Percentiles rank a stretch among this genome's conserved stretches.
Evolutionary conservation across 2,888 invertebrate genomes (phyloP).

Genomic region (Mythimna loreyi): DNA sequence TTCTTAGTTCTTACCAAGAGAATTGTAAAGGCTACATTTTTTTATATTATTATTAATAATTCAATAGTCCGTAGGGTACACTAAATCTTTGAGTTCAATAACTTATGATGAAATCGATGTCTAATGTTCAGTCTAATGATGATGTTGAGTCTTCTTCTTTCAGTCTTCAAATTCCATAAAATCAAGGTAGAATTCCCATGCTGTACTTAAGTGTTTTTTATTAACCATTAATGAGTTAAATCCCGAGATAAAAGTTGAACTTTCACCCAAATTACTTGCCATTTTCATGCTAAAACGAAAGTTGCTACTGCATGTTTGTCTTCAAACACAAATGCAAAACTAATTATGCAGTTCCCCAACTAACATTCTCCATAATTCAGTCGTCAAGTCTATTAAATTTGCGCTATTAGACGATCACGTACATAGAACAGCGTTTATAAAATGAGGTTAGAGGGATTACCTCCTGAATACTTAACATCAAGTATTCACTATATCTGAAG

Average conservation of each 20-base stretch:
- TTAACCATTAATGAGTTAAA: neutral
- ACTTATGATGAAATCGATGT: no score
- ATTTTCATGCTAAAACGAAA: neutral
- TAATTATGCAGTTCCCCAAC: slow-evolving; percentile 7
- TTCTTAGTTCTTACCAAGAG: no score
- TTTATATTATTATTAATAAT: no score
- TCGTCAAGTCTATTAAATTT: slow-evolving; percentile 41
- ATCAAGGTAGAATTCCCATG: slow-evolving; percentile 1
- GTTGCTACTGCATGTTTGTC: slow-evolving; percentile 8
- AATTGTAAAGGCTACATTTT: no score
- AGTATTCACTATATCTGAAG: slow-evolving; percentile 60
- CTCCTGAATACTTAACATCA: slow-evolving; percentile 65
- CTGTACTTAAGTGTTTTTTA: slow-evolving; percentile 2
- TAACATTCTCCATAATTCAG: slow-evolving; percentile 33
- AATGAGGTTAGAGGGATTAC: slow-evolving; percentile 63
- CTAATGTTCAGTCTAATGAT: no score
- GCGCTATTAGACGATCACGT: slow-evolving; percentile 51
- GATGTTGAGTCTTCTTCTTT: no score
- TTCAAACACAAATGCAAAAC: neutral
- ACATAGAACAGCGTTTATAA: slow-evolving; percentile 55
- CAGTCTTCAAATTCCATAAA: no score
- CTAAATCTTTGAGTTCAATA: no score
- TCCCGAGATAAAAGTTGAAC: slow-evolving; percentile 10
- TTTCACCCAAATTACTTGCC: neutral
- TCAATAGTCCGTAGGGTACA: no score